A percentile compares a stretch with the other conserved stretches of the same genome.
These are phyloP conservation scores for Drosophila paulistorum DNA, from an alignment of 1,140 invertebrate species.

Conservation along the genomic window DNA sequence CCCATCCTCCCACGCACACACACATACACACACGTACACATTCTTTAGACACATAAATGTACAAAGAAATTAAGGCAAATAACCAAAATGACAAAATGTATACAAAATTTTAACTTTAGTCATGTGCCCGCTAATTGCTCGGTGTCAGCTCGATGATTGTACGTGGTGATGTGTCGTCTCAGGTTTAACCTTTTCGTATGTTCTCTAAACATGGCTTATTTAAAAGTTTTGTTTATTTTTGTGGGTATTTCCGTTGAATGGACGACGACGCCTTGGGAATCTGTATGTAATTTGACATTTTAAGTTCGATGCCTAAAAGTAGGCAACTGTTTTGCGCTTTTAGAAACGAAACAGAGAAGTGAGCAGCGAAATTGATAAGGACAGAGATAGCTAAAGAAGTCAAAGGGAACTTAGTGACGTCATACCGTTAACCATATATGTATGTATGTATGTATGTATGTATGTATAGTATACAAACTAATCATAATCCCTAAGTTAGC, in stretches of 20 bases:
- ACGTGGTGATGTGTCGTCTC: constrained; percentile 56
- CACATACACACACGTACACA: neutral
- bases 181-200: constrained; percentile 18
- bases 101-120: constrained; percentile 43
- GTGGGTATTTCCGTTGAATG: constrained; percentile 31
- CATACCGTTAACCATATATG: too few species aligned
- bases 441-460: too few species aligned
- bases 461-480: too few species aligned
- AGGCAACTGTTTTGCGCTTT: neutral
- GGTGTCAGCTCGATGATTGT: constrained; percentile 63
- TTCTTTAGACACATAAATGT: constrained; percentile 1
- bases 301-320: neutral
- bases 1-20: constrained; percentile 28
- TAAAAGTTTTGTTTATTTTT: neutral
- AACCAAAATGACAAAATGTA: constrained; percentile 38
- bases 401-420: too few species aligned
- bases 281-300: neutral
- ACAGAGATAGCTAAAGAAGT: neutral
- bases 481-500: too few species aligned
- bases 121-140: constrained; percentile 62
- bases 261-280: neutral
- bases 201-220: constrained; percentile 4
- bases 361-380: neutral
- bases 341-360: neutral
- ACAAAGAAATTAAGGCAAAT: constrained; percentile 46